A percentile compares a stretch with the other conserved stretches of the same genome.
These are phyloP conservation scores for Eurosta solidaginis DNA, from an alignment of 1,140 invertebrate genomes.

Conservation along the genomic window DNA sequence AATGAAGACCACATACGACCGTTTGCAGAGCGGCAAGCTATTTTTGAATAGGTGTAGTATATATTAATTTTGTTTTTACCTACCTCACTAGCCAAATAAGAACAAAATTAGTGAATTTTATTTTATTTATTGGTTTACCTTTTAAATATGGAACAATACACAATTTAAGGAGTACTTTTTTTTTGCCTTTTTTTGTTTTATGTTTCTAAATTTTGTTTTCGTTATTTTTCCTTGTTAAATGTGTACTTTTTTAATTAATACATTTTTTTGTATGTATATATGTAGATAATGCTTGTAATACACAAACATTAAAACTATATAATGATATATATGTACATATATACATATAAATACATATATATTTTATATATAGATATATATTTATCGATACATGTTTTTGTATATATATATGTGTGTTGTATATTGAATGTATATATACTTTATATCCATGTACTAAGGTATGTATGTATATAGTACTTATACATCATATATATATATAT, in stretches of 20 bases:
- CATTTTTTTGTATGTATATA: too few species aligned
- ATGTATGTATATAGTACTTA: constrained; percentile 11
- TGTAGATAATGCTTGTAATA: constrained; percentile 25
- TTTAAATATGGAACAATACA: constrained; percentile 26
- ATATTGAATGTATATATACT: constrained; percentile 17
- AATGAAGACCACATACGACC: too few species aligned
- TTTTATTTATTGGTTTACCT: constrained; percentile 1
- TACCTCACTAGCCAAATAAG: too few species aligned
- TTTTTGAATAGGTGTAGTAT: too few species aligned
- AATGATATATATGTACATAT: constrained; percentile 7
- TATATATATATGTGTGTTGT: constrained; percentile 2
- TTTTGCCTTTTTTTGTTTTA: neutral
- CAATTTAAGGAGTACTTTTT: constrained; percentile 25
- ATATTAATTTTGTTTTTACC: too few species aligned
- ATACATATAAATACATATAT: too few species aligned
- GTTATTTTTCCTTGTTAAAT: neutral
- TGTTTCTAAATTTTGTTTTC: neutral
- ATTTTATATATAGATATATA: neutral
- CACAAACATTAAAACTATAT: constrained; percentile 17
- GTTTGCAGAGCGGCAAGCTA: too few species aligned
- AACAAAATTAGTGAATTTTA: neutral
- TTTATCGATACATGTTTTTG: neutral
- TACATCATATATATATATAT: constrained; percentile 20
- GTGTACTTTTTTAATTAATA: neutral
- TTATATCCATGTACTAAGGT: too few species aligned